Conservation (phyloP, 2,888 invertebrate genomes). For the Pandemis corylana region DNA sequence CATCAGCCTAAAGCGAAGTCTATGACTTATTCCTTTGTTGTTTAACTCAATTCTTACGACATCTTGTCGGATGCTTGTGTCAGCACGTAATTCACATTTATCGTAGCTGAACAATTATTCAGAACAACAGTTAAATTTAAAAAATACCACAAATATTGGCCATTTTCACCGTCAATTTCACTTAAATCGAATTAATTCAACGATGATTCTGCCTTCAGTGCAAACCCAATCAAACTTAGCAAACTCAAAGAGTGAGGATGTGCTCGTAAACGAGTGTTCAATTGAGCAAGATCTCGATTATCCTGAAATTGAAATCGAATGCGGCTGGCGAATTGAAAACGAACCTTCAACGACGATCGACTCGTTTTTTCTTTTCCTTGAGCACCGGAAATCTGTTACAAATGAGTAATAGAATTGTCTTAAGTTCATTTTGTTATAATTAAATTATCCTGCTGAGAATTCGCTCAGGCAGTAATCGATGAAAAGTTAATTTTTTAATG, state of each 20-base stretch:
- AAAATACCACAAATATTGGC: not conserved
- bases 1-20: too few species aligned
- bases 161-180: not conserved
- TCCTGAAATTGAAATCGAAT: conserved; percentile 80
- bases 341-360: conserved; percentile 61
- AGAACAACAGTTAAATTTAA: not conserved
- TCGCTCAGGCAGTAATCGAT: not conserved
- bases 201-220: conserved; percentile 70
- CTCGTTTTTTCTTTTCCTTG: conserved; percentile 53
- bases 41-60: too few species aligned
- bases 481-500: not conserved
- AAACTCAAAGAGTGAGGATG: conserved; percentile 78
- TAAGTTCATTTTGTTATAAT: conserved; percentile 32
- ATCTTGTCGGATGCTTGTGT: too few species aligned
- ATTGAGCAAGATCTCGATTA: conserved; percentile 83
- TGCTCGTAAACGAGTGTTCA: conserved; percentile 81
- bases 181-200: conserved; percentile 59
- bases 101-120: too few species aligned
- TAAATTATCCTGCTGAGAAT: conserved; percentile 25
- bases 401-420: conserved; percentile 39
- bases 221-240: conserved; percentile 80
- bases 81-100: too few species aligned
- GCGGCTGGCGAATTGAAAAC: conserved; percentile 73
- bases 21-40: too few species aligned
- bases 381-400: conserved; percentile 45